Conservation (phyloP, 2,797 vertebrate species). For the Crocodylus rhombifer region DNA sequence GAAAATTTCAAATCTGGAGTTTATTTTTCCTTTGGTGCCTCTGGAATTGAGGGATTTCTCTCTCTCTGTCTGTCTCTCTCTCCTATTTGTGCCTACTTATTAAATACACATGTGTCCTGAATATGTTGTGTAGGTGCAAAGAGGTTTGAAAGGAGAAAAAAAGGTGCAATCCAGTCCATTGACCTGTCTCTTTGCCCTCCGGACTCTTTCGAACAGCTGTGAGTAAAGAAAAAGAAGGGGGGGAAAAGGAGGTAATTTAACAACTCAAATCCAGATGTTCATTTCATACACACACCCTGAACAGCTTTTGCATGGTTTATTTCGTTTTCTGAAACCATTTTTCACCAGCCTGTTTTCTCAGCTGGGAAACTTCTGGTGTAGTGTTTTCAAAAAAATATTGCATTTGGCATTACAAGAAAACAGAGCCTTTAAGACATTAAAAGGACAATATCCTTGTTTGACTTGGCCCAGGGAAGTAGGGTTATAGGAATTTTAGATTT, state of each 20-base stretch:
- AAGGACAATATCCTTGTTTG: conserved; percentile 87
- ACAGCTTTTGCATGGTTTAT: conserved; percentile 88
- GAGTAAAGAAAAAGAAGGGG: conserved; percentile 71
- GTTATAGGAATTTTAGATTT: conserved; percentile 82
- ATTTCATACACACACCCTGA: conserved; percentile 85
- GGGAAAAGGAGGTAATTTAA: conserved; percentile 79
- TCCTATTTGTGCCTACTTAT: conserved; percentile 79
- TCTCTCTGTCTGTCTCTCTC: conserved; percentile 57
- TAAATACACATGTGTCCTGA: conserved; percentile 78
- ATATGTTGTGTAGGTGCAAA: conserved; percentile 79
- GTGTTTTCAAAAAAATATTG: conserved; percentile 89
- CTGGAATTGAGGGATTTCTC: conserved; percentile 77
- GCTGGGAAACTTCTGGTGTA: conserved; percentile 89
- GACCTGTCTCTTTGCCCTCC: conserved; percentile 84
- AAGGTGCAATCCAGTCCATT: conserved; percentile 78
- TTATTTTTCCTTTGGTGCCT: conserved; percentile 82
- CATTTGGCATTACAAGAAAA: conserved; percentile 88
- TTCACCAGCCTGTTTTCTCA: conserved; percentile 90
- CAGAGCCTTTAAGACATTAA: conserved; percentile 86
- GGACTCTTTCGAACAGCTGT: conserved; percentile 85
- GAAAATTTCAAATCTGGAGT: conserved; percentile 81
- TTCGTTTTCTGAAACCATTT: conserved; percentile 89
- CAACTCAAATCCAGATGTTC: conserved; percentile 86
- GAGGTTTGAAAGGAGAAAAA: conserved; percentile 40
- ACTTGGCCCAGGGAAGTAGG: conserved; percentile 82